Conservation (phyloP, 2,113 vertebrate genomes). For the Lipophrys pholis region DNA sequence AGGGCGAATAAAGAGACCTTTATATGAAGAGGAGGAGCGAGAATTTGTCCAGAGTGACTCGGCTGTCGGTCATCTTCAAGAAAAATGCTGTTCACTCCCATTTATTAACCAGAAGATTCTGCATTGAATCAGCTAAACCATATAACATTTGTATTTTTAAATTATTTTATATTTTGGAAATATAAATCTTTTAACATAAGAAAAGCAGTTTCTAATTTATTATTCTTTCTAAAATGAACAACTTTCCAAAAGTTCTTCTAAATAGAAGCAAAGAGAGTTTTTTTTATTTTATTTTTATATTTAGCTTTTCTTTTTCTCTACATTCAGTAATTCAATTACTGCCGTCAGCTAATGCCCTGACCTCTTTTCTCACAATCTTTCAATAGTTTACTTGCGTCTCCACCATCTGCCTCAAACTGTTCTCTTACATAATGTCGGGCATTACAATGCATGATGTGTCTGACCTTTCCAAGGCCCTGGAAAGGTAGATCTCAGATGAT, state of each 20-base stretch:
- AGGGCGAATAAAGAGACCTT: slow-evolving; percentile 79
- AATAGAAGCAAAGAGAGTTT: not conserved
- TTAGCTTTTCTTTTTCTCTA: slow-evolving; percentile 12
- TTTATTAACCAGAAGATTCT: not conserved
- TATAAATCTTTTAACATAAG: not conserved
- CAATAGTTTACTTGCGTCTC: slow-evolving; percentile 1
- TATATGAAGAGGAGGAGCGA: slow-evolving; percentile 56
- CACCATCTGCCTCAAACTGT: slow-evolving; percentile 37
- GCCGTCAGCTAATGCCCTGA: slow-evolving; percentile 44
- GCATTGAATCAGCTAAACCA: not conserved
- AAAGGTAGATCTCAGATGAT: slow-evolving; percentile 47
- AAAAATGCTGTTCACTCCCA: slow-evolving; percentile 20
- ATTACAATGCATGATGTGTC: slow-evolving; percentile 44
- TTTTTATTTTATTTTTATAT: too few relatives aligned
- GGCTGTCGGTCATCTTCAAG: slow-evolving; percentile 25
- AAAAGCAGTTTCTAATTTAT: not conserved
- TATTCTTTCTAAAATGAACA: not conserved
- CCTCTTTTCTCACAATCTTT: slow-evolving; percentile 29
- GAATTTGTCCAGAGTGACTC: slow-evolving; percentile 70
- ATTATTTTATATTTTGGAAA: not conserved
- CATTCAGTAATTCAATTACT: slow-evolving; percentile 32
- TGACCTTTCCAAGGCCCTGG: slow-evolving; percentile 57
- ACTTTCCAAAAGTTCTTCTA: slow-evolving; percentile 23
- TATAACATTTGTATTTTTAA: not conserved
- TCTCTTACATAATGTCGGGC: slow-evolving; percentile 40